phyloP scores from a whole-genome alignment of 30 jellyfish, hydroid and myxozoan genomes.

The Pelagia noctiluca region DNA sequence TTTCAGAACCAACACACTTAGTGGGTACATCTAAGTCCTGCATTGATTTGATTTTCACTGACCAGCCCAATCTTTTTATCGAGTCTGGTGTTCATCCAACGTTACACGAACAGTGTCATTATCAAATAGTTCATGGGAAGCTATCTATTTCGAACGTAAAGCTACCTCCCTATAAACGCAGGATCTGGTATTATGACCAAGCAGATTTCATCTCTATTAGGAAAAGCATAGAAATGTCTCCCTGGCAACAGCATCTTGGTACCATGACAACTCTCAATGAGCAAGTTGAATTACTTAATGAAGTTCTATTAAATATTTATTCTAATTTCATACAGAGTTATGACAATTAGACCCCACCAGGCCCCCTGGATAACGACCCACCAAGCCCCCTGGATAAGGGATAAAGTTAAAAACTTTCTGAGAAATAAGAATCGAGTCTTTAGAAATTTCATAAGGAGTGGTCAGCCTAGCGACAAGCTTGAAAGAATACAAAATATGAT shows the following conservation, averaged over 20 bases:
- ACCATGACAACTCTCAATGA: constrained; percentile 49
- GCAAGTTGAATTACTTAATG: constrained; percentile 63
- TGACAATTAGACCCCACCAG: constrained; percentile 48
- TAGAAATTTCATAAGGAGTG: constrained; percentile 29
- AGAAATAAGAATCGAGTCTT: no score
- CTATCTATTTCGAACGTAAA: constrained; percentile 35
- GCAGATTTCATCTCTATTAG: constrained; percentile 42
- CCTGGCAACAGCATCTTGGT: constrained; percentile 56
- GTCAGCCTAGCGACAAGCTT: constrained; percentile 43
- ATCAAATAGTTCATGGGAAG: constrained; percentile 48
- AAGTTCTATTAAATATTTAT: constrained; percentile 45
- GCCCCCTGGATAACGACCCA: constrained; percentile 69
- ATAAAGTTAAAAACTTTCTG: no score
- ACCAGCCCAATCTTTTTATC: constrained; percentile 28
- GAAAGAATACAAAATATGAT: constrained; percentile 48
- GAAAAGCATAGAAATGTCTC: constrained; percentile 58
- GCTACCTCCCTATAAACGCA: constrained; percentile 58
- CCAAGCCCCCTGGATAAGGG: constrained; percentile 18
- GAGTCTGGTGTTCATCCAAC: no score
- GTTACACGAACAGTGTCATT: constrained; percentile 70
- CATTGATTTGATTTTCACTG: constrained; percentile 15
- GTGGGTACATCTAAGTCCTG: constrained; percentile 26
- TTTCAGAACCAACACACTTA: constrained; percentile 55
- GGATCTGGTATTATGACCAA: constrained; percentile 61
- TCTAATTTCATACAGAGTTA: constrained; percentile 54